These are phyloP conservation scores for Laterallus jamaicensis DNA, from an alignment of 2,113 vertebrate genomes.

Conservation along the genomic window DNA sequence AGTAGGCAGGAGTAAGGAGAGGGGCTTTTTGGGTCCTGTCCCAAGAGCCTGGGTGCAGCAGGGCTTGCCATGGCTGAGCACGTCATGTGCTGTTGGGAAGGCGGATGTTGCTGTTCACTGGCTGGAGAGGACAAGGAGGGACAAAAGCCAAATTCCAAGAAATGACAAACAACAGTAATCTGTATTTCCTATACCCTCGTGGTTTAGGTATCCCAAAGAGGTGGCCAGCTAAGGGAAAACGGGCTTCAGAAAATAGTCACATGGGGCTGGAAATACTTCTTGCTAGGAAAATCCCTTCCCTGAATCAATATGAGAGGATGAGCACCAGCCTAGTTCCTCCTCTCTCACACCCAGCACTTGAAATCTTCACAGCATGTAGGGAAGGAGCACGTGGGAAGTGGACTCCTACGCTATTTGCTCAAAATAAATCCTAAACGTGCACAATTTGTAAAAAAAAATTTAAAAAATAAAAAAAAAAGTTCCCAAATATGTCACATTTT, in stretches of 20 bases:
- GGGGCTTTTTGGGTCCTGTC: neutral
- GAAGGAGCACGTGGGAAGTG: neutral
- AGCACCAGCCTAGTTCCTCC: neutral
- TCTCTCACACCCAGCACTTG: neutral
- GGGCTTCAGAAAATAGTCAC: neutral
- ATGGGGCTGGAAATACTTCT: neutral
- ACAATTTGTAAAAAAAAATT: neutral
- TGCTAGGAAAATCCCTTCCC: neutral
- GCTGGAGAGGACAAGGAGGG: neutral
- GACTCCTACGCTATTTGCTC: conserved; percentile 38
- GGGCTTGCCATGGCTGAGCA: neutral
- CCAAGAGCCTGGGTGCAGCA: neutral
- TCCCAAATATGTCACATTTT: neutral
- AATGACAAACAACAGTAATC: neutral
- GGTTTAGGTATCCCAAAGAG: neutral
- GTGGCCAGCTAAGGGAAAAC: neutral
- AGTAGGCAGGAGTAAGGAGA: neutral
- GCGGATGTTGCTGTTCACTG: neutral
- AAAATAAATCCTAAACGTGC: conserved; percentile 42
- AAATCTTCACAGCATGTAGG: neutral
- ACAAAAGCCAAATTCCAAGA: neutral
- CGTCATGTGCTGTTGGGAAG: neutral
- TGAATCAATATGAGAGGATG: neutral
- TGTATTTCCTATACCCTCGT: neutral
- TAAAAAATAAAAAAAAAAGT: neutral